Percentiles rank a stretch among this genome's conserved stretches.
Conservation (phyloP, 2,888 invertebrate species). For the Leucophenga maculata region DNA sequence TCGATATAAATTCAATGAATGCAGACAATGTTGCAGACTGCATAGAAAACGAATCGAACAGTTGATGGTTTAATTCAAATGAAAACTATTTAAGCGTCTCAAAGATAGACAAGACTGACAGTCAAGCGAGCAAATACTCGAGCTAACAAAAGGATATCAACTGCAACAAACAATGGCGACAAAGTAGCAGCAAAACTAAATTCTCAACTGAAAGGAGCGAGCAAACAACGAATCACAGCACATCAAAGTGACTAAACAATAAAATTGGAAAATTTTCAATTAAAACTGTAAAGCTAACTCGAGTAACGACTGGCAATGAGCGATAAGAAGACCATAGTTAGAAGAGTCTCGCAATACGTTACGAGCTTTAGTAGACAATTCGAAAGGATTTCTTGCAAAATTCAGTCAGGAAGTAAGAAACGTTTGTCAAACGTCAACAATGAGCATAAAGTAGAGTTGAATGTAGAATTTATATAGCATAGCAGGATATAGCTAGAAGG, state of each 20-base stretch:
- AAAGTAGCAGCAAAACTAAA: background rate
- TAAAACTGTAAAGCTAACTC: constrained; percentile 52
- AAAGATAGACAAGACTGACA: background rate
- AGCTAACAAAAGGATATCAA: background rate
- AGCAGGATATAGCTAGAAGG: too few species aligned
- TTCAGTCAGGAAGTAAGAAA: background rate
- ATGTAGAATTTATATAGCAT: background rate
- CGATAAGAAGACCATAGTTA: background rate
- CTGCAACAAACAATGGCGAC: background rate
- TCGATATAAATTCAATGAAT: background rate
- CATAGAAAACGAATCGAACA: background rate
- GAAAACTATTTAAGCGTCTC: background rate
- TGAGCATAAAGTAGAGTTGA: background rate
- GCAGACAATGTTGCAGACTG: too few species aligned
- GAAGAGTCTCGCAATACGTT: background rate
- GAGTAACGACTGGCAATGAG: constrained; percentile 26
- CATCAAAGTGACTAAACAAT: constrained; percentile 17
- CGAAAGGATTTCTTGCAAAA: constrained; percentile 10
- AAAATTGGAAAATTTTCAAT: constrained; percentile 50
- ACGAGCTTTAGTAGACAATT: background rate
- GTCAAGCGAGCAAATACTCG: background rate
- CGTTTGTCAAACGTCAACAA: constrained; percentile 23
- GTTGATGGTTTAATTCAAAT: background rate
- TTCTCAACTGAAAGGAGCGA: too few species aligned
- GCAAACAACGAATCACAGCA: constrained; percentile 8